These are phyloP conservation scores for Pseudopleuronectes americanus DNA, from an alignment of 2,797 vertebrate genomes.

Conservation along the genomic window DNA sequence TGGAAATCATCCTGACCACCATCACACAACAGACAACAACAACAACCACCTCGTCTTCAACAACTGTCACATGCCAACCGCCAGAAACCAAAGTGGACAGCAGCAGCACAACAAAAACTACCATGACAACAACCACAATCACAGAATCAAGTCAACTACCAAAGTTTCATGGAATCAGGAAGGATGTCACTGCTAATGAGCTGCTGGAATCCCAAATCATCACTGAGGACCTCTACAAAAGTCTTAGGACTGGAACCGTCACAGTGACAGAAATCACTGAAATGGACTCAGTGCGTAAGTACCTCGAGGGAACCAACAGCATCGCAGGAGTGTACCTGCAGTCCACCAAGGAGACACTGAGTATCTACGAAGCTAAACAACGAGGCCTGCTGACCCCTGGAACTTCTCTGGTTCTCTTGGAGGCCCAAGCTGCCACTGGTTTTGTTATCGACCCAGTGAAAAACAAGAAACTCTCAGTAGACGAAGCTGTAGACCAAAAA, in stretches of 20 bases:
- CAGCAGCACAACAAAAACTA: constrained; percentile 8
- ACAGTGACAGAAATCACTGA: constrained; percentile 72
- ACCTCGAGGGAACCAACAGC: constrained; percentile 80
- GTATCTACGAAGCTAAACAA: constrained; percentile 75
- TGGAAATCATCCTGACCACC: too few relatives aligned
- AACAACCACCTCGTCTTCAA: too few relatives aligned
- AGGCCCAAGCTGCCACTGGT: constrained; percentile 83
- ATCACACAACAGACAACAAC: too few relatives aligned
- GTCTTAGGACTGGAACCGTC: constrained; percentile 75
- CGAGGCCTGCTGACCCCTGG: constrained; percentile 75
- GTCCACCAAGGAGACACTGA: constrained; percentile 78
- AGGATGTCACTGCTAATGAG: constrained; percentile 55
- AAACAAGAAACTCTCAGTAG: constrained; percentile 87
- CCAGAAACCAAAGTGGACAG: background rate
- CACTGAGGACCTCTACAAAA: constrained; percentile 9
- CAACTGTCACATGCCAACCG: constrained; percentile 21
- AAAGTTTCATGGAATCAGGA: constrained; percentile 69
- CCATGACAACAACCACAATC: constrained; percentile 43
- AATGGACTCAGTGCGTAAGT: constrained; percentile 74
- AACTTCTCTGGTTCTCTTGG: constrained; percentile 79
- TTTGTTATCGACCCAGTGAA: constrained; percentile 82
- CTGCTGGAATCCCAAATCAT: constrained; percentile 80
- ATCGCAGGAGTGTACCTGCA: constrained; percentile 79
- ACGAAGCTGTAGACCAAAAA: constrained; percentile 80
- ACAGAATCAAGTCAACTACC: constrained; percentile 13